A percentile compares a stretch with the other conserved stretches of the same genome.
These are phyloP conservation scores for Drepanosiphum platanoidis DNA, from an alignment of 2,888 invertebrate genomes.

Conservation along the genomic window DNA sequence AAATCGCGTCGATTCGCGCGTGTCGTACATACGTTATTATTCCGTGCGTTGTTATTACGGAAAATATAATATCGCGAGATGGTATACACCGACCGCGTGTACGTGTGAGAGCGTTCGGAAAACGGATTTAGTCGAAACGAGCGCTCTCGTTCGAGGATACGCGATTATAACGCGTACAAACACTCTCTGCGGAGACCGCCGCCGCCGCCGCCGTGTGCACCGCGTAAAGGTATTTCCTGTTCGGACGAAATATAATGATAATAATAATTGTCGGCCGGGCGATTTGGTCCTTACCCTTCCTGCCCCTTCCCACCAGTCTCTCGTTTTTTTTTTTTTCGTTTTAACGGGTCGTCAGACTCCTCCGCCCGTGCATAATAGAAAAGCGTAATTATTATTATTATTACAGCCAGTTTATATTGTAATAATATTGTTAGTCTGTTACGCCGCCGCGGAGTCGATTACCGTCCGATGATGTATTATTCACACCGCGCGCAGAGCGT, in stretches of 20 bases:
- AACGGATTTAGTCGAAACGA: not conserved
- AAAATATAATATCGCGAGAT: no score
- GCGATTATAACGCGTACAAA: no score
- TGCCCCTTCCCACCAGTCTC: no score
- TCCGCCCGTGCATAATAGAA: not conserved
- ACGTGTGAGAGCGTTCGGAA: not conserved
- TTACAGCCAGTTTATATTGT: not conserved
- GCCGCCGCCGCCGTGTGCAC: no score
- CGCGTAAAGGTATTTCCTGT: conserved; percentile 27
- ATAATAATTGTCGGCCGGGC: not conserved
- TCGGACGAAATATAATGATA: not conserved
- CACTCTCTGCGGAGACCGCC: no score
- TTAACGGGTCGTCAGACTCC: conserved; percentile 19
- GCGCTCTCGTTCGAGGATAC: not conserved
- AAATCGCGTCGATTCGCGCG: no score
- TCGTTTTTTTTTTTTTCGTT: conserved; percentile 7
- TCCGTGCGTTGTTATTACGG: not conserved
- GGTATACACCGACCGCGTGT: not conserved
- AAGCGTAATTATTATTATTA: not conserved
- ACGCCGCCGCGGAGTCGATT: no score
- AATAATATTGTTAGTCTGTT: no score
- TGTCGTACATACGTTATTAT: no score
- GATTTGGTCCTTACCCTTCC: not conserved
- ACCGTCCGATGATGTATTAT: no score
- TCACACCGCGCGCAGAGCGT: no score